Evolutionary conservation across 2,113 vertebrate species (phyloP).

Genomic region (Sturnira hondurensis): DNA sequence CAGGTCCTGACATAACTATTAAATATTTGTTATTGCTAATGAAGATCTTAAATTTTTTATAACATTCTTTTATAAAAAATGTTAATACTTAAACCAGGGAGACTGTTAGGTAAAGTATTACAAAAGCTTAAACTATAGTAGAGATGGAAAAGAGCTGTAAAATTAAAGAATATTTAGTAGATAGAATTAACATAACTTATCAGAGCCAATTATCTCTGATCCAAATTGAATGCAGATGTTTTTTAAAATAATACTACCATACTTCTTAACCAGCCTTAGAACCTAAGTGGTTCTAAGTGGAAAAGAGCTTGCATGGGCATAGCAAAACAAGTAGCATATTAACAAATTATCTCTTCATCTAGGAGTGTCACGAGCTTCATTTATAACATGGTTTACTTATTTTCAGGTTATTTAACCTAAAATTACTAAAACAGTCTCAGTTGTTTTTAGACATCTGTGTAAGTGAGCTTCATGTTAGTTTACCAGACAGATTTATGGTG

Average conservation of each 20-base stretch:
- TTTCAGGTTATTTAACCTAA: background rate
- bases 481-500: background rate
- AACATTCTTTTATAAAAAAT: background rate
- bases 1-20: background rate
- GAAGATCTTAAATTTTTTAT: background rate
- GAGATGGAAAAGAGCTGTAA: background rate
- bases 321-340: background rate
- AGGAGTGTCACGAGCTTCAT: background rate
- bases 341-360: background rate
- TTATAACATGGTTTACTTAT: background rate
- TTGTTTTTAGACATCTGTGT: slow-evolving; percentile 1
- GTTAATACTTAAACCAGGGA: background rate
- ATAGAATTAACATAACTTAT: background rate
- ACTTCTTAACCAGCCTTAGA: background rate
- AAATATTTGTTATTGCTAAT: background rate
- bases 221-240: background rate
- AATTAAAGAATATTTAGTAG: background rate
- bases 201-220: background rate
- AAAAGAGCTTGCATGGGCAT: background rate
- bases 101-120: background rate
- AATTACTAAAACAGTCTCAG: background rate
- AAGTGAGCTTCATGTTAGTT: background rate
- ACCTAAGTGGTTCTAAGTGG: background rate
- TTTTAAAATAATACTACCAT: background rate
- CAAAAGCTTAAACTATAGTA: background rate